Evolutionary conservation across 2,888 invertebrate genomes (phyloP).

Genomic region (Synergus laeviventris): DNA sequence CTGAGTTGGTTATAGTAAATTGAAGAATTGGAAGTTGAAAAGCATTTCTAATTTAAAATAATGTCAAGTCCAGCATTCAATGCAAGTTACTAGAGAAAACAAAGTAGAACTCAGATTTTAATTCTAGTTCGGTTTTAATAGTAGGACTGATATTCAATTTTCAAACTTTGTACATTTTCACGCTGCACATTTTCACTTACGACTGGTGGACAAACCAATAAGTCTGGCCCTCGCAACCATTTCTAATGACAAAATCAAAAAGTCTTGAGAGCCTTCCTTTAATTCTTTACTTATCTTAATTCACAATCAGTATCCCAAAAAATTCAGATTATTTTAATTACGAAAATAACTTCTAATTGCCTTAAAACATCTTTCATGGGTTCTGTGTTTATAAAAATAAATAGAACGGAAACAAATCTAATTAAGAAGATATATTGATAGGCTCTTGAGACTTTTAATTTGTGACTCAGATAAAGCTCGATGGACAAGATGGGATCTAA

Average conservation of each 20-base stretch:
- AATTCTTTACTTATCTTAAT: background rate
- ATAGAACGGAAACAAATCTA: background rate
- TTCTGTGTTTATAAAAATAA: background rate
- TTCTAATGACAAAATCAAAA: conserved; percentile 33
- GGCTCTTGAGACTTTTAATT: conserved; percentile 19
- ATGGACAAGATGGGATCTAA: conserved; percentile 21
- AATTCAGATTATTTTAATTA: background rate
- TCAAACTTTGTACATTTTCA: conserved; percentile 6
- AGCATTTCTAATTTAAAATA: background rate
- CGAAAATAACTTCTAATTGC: too few species aligned
- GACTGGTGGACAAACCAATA: conserved; percentile 25
- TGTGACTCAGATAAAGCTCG: conserved; percentile 26
- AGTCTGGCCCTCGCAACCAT: conserved; percentile 25
- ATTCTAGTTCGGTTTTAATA: background rate
- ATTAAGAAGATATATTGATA: conserved; percentile 19
- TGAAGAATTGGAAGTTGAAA: background rate
- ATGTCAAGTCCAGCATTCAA: background rate
- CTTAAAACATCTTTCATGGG: too few species aligned
- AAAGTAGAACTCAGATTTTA: background rate
- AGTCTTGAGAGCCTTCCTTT: background rate
- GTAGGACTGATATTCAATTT: background rate
- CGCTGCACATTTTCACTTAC: conserved; percentile 23
- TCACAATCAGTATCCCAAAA: background rate
- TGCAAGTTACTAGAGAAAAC: background rate
- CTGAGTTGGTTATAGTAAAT: background rate